Evolutionary conservation across 2,113 vertebrate genomes (phyloP).

Genomic region (Ctenodactylus gundi): DNA sequence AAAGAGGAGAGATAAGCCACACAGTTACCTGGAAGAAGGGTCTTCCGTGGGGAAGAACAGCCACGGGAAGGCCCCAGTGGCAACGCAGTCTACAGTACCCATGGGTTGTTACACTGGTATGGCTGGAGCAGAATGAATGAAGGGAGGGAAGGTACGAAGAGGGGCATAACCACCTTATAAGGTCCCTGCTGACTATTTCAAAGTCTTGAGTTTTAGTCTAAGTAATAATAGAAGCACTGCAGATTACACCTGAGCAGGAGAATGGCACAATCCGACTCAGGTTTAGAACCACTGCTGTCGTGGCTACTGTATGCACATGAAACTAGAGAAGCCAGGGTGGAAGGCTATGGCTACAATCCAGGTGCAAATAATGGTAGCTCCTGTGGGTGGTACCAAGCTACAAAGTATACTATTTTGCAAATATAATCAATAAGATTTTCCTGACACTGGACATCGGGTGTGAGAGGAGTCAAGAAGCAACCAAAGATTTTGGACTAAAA

Average conservation of each 20-base stretch:
- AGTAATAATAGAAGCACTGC: neutral
- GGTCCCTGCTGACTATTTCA: neutral
- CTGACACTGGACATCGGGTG: conserved; percentile 1
- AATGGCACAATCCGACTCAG: neutral
- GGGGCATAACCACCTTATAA: fast-evolving
- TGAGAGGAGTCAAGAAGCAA: neutral
- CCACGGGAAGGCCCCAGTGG: neutral
- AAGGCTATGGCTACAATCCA: neutral
- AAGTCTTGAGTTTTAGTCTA: neutral
- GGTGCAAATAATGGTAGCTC: neutral
- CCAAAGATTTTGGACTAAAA: neutral
- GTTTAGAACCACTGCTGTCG: neutral
- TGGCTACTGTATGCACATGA: neutral
- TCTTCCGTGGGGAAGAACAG: neutral
- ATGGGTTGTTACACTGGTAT: too few relatives aligned
- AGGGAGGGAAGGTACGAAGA: neutral
- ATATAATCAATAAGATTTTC: neutral
- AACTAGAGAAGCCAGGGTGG: neutral
- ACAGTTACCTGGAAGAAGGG: neutral
- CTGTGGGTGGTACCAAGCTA: neutral
- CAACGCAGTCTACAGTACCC: neutral
- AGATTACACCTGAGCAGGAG: neutral
- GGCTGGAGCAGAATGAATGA: neutral
- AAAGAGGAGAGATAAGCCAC: neutral
- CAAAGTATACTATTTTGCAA: neutral